Percentiles rank a stretch among this genome's conserved stretches.
Conservation (phyloP, 2,113 vertebrate species). For the Euleptes europaea region DNA sequence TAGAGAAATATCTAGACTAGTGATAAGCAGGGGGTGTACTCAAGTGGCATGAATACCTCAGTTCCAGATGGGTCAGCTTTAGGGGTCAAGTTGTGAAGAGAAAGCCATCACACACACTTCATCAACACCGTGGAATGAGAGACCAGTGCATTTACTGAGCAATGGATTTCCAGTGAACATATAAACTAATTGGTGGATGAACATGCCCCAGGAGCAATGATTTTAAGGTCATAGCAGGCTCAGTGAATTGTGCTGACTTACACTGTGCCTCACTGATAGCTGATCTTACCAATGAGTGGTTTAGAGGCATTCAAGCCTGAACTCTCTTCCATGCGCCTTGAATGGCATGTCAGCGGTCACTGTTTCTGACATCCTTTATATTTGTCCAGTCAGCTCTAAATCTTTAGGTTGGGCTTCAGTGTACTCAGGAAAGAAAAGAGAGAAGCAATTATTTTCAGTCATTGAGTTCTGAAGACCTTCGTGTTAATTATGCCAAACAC, state of each 20-base stretch:
- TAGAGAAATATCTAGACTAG: conserved; percentile 67
- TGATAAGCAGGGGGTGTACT: conserved; percentile 67
- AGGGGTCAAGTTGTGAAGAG: conserved; percentile 81
- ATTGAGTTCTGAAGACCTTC: conserved; percentile 90
- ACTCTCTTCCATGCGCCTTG: conserved; percentile 84
- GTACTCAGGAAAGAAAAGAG: conserved; percentile 86
- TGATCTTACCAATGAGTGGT: conserved; percentile 88
- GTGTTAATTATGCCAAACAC: conserved; percentile 90
- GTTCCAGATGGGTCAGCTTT: conserved; percentile 79
- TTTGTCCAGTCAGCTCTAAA: conserved; percentile 94
- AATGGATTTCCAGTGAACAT: conserved; percentile 79
- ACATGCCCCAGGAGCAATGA: conserved; percentile 84
- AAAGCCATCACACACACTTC: conserved; percentile 86
- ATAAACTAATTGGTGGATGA: conserved; percentile 86
- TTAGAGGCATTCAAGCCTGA: conserved; percentile 87
- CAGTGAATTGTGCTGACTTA: conserved; percentile 89
- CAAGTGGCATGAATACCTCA: conserved; percentile 77
- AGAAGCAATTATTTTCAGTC: conserved; percentile 95
- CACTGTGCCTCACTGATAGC: conserved; percentile 84
- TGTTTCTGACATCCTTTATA: conserved; percentile 91
- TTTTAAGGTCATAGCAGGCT: conserved; percentile 91
- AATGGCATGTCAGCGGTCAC: conserved; percentile 88
- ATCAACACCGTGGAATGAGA: conserved; percentile 87
- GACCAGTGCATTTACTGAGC: conserved; percentile 76
- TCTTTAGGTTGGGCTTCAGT: conserved; percentile 84